A percentile compares a stretch with the other conserved stretches of the same genome.
Conservation (phyloP, 1,140 invertebrate genomes). For the Scaptomyza pallida region DNA sequence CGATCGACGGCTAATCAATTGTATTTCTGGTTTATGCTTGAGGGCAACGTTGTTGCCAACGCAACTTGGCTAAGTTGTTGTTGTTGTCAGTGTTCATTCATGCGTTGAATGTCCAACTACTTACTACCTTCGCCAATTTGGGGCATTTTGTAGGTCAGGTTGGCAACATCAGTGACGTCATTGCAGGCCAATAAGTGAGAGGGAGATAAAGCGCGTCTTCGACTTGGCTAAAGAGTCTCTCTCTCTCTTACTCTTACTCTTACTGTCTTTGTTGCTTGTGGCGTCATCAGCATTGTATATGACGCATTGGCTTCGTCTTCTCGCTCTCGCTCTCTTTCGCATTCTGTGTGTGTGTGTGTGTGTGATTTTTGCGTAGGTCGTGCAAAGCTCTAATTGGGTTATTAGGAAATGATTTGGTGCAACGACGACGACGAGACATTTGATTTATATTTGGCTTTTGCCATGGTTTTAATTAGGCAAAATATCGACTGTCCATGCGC, state of each 20-base stretch:
- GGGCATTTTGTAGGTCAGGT: constrained; percentile 59
- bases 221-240: not conserved
- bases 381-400: constrained; percentile 70
- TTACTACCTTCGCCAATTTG: constrained; percentile 25
- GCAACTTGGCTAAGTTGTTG: constrained; percentile 7
- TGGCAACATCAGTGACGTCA: constrained; percentile 61
- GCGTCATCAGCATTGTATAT: constrained; percentile 47
- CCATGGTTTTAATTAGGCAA: constrained; percentile 64
- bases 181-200: not conserved
- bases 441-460: constrained; percentile 51
- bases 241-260: not conserved
- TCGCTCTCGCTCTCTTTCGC: not conserved
- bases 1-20: constrained; percentile 39
- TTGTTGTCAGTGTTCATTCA: constrained; percentile 30
- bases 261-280: constrained; percentile 16
- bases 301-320: constrained; percentile 50
- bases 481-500: no score
- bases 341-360: constrained; percentile 8
- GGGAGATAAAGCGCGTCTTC: constrained; percentile 28
- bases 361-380: constrained; percentile 57
- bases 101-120: constrained; percentile 22
- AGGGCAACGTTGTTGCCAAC: constrained; percentile 44
- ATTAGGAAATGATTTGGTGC: constrained; percentile 67
- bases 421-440: constrained; percentile 40
- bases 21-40: constrained; percentile 43